Base-by-base conservation (phyloP, 1,140 invertebrate genomes). In the Choristoneura fumiferana region DNA sequence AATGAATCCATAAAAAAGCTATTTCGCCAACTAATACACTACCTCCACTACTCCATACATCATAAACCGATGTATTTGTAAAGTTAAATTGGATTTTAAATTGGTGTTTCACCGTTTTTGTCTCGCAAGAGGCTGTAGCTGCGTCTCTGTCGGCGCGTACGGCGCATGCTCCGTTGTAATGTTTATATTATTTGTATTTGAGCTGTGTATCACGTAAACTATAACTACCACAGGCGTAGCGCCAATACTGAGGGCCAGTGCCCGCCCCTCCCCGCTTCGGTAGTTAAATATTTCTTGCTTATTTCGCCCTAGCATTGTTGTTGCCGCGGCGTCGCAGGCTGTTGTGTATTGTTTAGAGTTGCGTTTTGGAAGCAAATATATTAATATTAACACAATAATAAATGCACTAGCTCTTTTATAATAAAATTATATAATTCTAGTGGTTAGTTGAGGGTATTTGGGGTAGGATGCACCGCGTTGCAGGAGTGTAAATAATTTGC, bases 111-210 rank as follows among this genome's bases (percentile, higher is more conserved):
- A 49, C 22, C 34, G 54, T 52, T 58, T 52, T 58, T 58, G 35
- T 35, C 33, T 12, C 14, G 14, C 14, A 53, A 52, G 57, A 52
- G n/a, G 37, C 22, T 45, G 29, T 77, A 57, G 58, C 58, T 73
- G 67, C 76, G 72, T 87, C 84, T 66, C 86, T 78, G 75, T 87
- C 84, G 75, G 78, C 65, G 12, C 39, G 49, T 58, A 86, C 64
- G 53, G 85, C 84, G 82, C 87, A 87, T 87, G 85, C 84, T 80
- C 83, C 58, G 79, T 69, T 76, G 79, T 83, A 84, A 89, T 90
- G 89, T 90, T 90, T 90, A 90, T 90, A 90, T 90, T 90, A 90
- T 90, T 90, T 90, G 89, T 90, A 90, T 90, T 90, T 89, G 84
- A 89, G 84, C 84, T 89, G 87, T 90, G 88, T 90, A 90, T 90